A percentile compares a stretch with the other conserved stretches of the same genome.
Evolutionary conservation across 2,888 invertebrate genomes (phyloP).

Genomic region (Plagiodera versicolora): DNA sequence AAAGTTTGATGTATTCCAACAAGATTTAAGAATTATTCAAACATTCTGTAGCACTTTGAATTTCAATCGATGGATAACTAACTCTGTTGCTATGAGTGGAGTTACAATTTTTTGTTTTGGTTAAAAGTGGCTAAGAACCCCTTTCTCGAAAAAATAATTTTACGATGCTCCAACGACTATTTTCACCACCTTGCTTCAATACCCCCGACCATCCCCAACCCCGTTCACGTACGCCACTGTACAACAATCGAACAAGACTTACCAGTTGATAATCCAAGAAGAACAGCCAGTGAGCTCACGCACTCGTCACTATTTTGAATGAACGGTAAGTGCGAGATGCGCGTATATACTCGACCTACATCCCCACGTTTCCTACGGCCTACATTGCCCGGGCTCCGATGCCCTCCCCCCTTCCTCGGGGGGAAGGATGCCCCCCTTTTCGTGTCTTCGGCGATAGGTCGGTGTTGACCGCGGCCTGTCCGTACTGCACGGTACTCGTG

Average conservation of each 20-base stretch:
- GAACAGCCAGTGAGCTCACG: conserved; percentile 39
- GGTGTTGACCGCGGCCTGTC: conserved; percentile 38
- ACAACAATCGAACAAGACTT: conserved; percentile 8
- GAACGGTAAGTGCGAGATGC: conserved; percentile 44
- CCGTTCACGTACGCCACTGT: too few species aligned
- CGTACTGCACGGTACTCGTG: conserved; percentile 44
- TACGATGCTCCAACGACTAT: too few species aligned
- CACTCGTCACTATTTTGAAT: conserved; percentile 40
- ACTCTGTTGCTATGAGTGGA: too few species aligned
- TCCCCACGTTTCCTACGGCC: conserved; percentile 54
- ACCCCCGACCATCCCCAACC: too few species aligned
- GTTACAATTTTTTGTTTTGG: too few species aligned
- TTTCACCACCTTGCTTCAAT: too few species aligned
- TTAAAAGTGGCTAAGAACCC: too few species aligned
- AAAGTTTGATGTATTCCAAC: too few species aligned
- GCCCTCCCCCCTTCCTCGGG: conserved; percentile 27
- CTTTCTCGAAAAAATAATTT: too few species aligned
- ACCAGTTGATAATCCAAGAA: conserved; percentile 31
- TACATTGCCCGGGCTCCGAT: conserved; percentile 43
- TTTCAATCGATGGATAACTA: too few species aligned
- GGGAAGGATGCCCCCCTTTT: conserved; percentile 36
- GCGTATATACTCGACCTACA: conserved; percentile 56
- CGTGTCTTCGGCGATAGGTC: conserved; percentile 13
- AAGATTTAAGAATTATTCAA: too few species aligned
- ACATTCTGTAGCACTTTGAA: too few species aligned